Conservation (phyloP, 2,888 invertebrate species). For the Apamea monoglypha region DNA sequence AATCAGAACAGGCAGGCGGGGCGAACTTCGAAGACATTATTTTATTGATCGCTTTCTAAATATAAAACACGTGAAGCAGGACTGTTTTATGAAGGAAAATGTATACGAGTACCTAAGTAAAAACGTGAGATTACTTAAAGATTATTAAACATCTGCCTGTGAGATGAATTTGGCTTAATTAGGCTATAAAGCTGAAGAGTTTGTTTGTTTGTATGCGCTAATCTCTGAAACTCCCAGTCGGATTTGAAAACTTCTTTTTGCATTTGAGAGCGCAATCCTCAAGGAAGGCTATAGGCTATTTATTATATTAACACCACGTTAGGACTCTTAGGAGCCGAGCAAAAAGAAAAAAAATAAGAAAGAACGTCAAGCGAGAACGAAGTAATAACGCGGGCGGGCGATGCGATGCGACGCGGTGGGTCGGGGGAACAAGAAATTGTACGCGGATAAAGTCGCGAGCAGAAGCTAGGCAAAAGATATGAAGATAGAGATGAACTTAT, state of each 20-base stretch:
- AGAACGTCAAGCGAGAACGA: not conserved
- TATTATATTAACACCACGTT: too few species aligned
- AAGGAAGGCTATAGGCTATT: too few species aligned
- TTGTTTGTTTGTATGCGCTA: not conserved
- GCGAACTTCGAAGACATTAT: constrained; percentile 14
- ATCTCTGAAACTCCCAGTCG: too few species aligned
- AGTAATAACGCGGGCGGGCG: not conserved
- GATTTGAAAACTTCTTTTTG: too few species aligned
- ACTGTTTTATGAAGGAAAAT: constrained; percentile 9
- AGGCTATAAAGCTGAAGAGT: not conserved
- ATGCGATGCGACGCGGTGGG: not conserved
- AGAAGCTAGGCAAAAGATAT: not conserved
- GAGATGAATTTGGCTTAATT: too few species aligned
- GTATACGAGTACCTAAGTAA: not conserved
- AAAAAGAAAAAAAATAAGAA: not conserved
- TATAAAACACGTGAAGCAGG: constrained; percentile 34
- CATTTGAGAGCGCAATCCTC: too few species aligned
- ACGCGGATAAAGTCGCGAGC: not conserved
- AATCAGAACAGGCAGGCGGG: constrained; percentile 23
- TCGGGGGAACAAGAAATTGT: not conserved
- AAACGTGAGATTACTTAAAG: not conserved
- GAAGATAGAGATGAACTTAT: not conserved
- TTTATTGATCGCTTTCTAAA: constrained; percentile 51
- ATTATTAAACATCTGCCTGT: too few species aligned
- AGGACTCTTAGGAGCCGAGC: not conserved